Base-by-base conservation (phyloP, 2,797 vertebrate species). In the Sebastes miniatus region DNA sequence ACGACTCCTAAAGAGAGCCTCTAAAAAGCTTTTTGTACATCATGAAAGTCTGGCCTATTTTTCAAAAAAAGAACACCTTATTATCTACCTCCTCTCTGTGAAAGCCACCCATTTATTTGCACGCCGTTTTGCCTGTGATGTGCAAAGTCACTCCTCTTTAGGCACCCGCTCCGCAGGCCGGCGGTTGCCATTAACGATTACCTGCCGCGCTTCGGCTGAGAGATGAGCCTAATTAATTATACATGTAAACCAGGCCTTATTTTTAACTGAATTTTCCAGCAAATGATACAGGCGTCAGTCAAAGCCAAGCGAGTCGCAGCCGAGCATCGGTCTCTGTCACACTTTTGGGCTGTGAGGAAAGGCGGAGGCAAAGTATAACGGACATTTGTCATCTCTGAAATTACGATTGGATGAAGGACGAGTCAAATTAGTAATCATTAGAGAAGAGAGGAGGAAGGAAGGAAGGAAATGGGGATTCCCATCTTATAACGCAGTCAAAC, bases 181-280 rank as follows among this genome's bases (percentile, higher is more conserved):
- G 75, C 43, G 56, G 77, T 83, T 84, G 69, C 83, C 85, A 84
- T 91, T 91, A 91, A 90, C 86, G 89, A 94, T 94, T 91, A 92
- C 87, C 91, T 91, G 84, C 88, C 87, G 77, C 61, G 87, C 81
- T 80, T 77, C 31, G 14, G 62, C 77, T 73, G 81, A 82, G 72
- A 83, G 81, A 86, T 39, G 80, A 69, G 78, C 59, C 83, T 86
- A 82, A 92, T 94, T 93, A 92, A 95, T 95, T 90, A 89, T 86
- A 87, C 83, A 91, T 91, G 84, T 90, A 80, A 87, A 90, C 87
- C 87, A 71, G 85, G 76, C 69, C 69, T 87, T 79, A 82, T 85
- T 90, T 88, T 79, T 81, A 91, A 87, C 79, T 25, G 80, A 72
- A 85, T 88, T 91, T 84, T 84, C 74, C 83, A 65, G 75, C 25